Conservation (phyloP, 2,888 invertebrate species). For the Orchesellides sinensis region DNA sequence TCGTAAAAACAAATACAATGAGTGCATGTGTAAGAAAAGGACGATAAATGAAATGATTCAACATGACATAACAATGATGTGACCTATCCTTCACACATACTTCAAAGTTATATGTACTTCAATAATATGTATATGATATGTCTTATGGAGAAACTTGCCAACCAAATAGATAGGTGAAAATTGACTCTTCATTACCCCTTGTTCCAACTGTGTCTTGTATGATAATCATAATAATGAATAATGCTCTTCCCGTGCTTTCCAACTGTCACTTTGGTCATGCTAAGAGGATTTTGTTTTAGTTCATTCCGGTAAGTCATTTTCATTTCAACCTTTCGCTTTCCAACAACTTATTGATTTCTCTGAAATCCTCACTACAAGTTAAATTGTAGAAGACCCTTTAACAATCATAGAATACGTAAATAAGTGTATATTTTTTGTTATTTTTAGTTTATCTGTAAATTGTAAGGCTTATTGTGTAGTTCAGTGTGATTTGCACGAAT, state of each 20-base stretch:
- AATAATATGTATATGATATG: conserved; percentile 6
- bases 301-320: conserved; percentile 50
- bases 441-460: not conserved
- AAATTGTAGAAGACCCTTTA: too few relatives aligned
- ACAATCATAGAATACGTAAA: too few relatives aligned
- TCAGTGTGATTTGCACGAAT: too few relatives aligned
- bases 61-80: conserved; percentile 21
- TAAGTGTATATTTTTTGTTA: not conserved
- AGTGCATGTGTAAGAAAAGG: not conserved
- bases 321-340: conserved; percentile 32
- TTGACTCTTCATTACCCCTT: conserved; percentile 49
- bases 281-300: conserved; percentile 58
- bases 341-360: too few relatives aligned
- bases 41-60: conserved; percentile 18
- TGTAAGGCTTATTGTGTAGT: too few relatives aligned
- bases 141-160: conserved; percentile 6
- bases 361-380: too few relatives aligned
- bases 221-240: not conserved
- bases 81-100: not conserved
- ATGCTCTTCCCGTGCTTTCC: conserved; percentile 27
- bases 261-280: conserved; percentile 49
- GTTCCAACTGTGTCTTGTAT: not conserved
- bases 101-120: not conserved
- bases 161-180: conserved; percentile 56
- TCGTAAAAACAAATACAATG: not conserved